Base-by-base conservation (phyloP, 2,888 invertebrate genomes). In the Macropis europaea region DNA sequence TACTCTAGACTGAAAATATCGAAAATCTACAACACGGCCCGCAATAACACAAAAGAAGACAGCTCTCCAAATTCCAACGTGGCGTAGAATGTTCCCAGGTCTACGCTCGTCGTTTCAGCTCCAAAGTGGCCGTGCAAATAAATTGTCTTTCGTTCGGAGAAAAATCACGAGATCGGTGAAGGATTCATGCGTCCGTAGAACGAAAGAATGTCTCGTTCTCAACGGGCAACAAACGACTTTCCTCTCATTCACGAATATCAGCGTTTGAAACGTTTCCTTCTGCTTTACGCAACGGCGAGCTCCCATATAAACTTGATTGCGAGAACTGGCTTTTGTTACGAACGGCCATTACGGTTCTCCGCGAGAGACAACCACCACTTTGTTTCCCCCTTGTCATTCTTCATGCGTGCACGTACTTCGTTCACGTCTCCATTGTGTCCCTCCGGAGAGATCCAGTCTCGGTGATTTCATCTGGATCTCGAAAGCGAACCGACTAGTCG, bases 401-500 rank as follows among this genome's bases (percentile, higher is more conserved):
- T 57, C 56, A 11, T 53, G 48, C 71, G 15, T 43, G 59, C 52
- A 42, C 30, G 56, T 50, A 36, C 36, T 26, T 13, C 42, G 11
- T 36, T 24, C 52, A 24, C 59, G 54, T 60, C 48, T 26, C 48
- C 56, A 45, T 48, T 47, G 54, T 54, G 42, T 17, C 53, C 42
- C 19, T 45, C 32, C n/a, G n/a, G 13, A 59, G 17, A 42, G 63
- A 62, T 50, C 61, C 66, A 67, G 64, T 48, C n/a, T n/a, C 48
- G 64, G 71, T 73, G 77, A 83, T 85, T 84, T 85, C 82, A 81
- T 77, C 70, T 30, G 45, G 52, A 73, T 64, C 79, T 77, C 70
- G 82, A 82, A 81, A 84, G 81, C 74, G 67, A 78, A 50, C 69
- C 34, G 62, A 45, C 64, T 56, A 28, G n/a, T 26, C 69, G 70